Conservation (phyloP, 2,797 vertebrate genomes). For the Sarcoramphus papa region DNA sequence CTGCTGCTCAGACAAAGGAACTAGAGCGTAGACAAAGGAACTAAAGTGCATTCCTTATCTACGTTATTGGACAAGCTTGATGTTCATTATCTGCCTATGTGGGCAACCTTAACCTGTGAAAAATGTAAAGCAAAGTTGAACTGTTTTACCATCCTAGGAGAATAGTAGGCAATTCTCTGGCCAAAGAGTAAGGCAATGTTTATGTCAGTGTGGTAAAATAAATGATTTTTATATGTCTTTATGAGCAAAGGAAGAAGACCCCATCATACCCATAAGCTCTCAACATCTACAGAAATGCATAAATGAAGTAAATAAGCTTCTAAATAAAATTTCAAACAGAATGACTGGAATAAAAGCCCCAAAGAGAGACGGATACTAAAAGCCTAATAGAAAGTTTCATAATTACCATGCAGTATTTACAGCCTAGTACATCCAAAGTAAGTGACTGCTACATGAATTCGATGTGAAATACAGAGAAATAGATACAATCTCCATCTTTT, state of each 20-base stretch:
- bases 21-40: accelerated
- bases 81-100: background rate
- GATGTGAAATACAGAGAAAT: background rate
- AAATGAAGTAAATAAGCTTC: background rate
- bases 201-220: background rate
- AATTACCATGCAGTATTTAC: background rate
- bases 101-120: background rate
- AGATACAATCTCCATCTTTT: background rate
- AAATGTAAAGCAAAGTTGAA: background rate
- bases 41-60: background rate
- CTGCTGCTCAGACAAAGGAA: background rate
- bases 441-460: background rate
- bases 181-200: background rate
- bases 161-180: background rate
- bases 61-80: background rate
- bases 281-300: background rate
- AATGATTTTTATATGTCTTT: background rate
- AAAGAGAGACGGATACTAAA: background rate
- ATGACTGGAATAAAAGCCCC: background rate
- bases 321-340: background rate
- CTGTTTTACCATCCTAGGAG: background rate
- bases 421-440: background rate
- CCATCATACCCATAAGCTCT: background rate
- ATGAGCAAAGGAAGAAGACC: background rate
- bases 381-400: background rate